Percentiles rank a stretch among this genome's conserved stretches.
These are phyloP conservation scores for Sakesphorus luctuosus DNA, from an alignment of 2,113 vertebrate species.

Conservation along the genomic window DNA sequence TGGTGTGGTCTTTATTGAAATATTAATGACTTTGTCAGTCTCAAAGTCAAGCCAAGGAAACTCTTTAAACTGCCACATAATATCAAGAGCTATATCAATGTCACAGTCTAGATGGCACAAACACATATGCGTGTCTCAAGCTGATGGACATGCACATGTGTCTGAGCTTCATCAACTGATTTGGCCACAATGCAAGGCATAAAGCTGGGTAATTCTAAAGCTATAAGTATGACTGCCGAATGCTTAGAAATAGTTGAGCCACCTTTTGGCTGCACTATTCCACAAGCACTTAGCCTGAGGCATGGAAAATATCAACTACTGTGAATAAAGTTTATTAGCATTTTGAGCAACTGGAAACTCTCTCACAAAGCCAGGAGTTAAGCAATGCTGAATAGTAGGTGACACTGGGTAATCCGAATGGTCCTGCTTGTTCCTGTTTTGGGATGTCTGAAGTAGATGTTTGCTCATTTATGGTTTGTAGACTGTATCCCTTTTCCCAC, in stretches of 20 bases:
- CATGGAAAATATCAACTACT: slow-evolving; percentile 37
- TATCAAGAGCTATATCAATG: background rate
- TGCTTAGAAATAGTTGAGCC: background rate
- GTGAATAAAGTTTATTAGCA: slow-evolving; percentile 22
- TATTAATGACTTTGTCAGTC: background rate
- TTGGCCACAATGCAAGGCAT: background rate
- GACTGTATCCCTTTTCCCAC: background rate
- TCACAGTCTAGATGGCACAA: background rate
- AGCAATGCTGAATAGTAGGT: background rate
- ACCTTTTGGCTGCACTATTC: slow-evolving; percentile 22
- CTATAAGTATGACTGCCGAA: background rate
- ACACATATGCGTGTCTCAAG: background rate
- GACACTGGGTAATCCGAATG: background rate
- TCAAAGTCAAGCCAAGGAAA: slow-evolving; percentile 1
- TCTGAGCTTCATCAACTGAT: background rate
- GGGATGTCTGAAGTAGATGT: background rate
- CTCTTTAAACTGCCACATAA: background rate
- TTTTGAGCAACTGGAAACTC: slow-evolving; percentile 26
- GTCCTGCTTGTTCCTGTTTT: background rate
- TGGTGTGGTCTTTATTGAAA: background rate
- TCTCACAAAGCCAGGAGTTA: slow-evolving; percentile 1
- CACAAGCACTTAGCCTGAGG: slow-evolving; percentile 6
- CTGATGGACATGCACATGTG: background rate
- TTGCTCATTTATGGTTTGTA: background rate
- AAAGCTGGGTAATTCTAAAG: background rate